These are phyloP conservation scores for Zosterops borbonicus DNA, from an alignment of 2,113 vertebrate species.

Conservation along the genomic window DNA sequence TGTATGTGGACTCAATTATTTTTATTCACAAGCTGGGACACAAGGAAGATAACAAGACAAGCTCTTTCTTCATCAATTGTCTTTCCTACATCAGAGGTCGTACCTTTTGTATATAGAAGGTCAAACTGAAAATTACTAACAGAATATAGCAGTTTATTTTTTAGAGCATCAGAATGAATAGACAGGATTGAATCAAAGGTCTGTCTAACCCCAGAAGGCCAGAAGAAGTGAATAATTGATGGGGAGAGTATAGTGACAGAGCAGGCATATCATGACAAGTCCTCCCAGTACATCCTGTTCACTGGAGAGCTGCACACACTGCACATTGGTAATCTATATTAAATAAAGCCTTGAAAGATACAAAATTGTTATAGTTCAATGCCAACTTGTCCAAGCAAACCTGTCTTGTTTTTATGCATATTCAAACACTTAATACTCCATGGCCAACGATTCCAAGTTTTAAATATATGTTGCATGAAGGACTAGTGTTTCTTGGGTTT, in stretches of 20 bases:
- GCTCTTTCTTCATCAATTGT: background rate
- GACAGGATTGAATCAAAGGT: background rate
- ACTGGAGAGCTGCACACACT: background rate
- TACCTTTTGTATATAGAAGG: background rate
- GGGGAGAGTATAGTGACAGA: background rate
- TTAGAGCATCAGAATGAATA: background rate
- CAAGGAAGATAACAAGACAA: background rate
- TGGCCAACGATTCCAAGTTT: background rate
- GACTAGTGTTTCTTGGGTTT: background rate
- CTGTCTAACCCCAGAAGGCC: background rate
- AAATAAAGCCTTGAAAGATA: background rate
- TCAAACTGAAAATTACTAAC: background rate
- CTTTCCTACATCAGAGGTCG: background rate
- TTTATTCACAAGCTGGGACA: background rate
- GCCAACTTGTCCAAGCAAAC: background rate
- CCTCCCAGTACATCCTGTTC: background rate
- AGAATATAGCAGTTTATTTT: background rate
- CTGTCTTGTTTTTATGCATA: background rate
- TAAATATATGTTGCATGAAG: background rate
- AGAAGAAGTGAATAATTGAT: background rate
- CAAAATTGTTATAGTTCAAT: background rate
- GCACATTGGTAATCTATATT: background rate
- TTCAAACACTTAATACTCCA: background rate
- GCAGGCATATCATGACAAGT: background rate
- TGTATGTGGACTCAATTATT: background rate